Evolutionary conservation across 1,140 invertebrate genomes (phyloP).

Genomic region (Drosophila quadrilineata): DNA sequence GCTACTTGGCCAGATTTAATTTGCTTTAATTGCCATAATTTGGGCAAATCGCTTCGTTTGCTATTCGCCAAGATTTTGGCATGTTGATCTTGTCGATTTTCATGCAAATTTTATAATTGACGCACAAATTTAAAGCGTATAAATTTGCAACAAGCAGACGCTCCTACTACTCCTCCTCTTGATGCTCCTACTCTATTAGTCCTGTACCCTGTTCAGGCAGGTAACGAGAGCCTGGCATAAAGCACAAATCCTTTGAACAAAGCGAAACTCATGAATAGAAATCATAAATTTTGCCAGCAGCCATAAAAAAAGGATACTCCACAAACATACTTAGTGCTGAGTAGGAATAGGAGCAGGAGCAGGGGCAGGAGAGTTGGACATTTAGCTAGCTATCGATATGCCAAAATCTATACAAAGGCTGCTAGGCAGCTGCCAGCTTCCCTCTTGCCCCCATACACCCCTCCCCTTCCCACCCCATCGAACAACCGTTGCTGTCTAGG

Average conservation of each 20-base stretch:
- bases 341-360: no score
- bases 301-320: conserved; percentile 61
- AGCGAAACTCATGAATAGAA: conserved; percentile 52
- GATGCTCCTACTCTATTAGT: no score
- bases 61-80: background rate
- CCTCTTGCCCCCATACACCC: no score
- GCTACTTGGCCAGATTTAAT: conserved; percentile 21
- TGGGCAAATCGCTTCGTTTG: conserved; percentile 25
- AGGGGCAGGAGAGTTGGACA: no score
- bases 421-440: background rate
- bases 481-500: conserved; percentile 16
- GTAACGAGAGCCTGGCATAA: conserved; percentile 58
- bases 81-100: conserved; percentile 44
- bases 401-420: conserved; percentile 60
- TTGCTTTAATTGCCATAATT: conserved; percentile 53
- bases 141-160: conserved; percentile 33
- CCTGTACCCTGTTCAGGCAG: no score
- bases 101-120: conserved; percentile 65
- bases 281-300: conserved; percentile 77
- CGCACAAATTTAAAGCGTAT: conserved; percentile 59
- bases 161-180: no score
- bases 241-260: conserved; percentile 71
- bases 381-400: conserved; percentile 75
- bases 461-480: background rate
- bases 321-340: background rate